Evolutionary conservation across 2,113 vertebrate species (phyloP).

Genomic region (Brachyistius frenatus): DNA sequence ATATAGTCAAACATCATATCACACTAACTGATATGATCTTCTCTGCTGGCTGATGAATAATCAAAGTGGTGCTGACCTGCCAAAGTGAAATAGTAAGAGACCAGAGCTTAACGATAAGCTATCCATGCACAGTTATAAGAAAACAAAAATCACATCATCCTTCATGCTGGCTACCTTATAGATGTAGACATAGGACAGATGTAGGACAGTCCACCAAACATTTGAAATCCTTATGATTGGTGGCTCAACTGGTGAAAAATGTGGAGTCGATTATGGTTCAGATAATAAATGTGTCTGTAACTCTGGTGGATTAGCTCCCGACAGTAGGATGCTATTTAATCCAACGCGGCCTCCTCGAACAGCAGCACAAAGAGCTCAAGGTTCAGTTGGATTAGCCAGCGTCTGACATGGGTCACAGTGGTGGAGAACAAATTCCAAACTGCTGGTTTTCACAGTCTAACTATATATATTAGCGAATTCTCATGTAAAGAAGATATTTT

Average conservation of each 20-base stretch:
- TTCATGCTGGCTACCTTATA: conserved; percentile 25
- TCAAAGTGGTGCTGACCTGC: conserved; percentile 33
- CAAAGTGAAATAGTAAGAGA: conserved; percentile 29
- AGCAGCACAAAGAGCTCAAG: conserved; percentile 12
- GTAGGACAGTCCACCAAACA: conserved; percentile 22
- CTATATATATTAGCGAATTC: no score
- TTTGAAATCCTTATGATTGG: conserved; percentile 37
- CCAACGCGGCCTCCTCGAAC: conserved; percentile 22
- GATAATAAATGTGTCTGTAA: conserved; percentile 60
- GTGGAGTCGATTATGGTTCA: conserved; percentile 40
- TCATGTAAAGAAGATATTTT: no score
- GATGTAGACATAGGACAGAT: conserved; percentile 25
- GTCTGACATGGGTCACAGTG: neutral
- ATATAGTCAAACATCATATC: conserved; percentile 31
- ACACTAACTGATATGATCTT: conserved; percentile 29
- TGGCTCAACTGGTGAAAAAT: conserved; percentile 38
- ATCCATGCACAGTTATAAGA: neutral
- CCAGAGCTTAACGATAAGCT: conserved; percentile 26
- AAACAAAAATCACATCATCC: conserved; percentile 32
- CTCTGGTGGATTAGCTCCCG: conserved; percentile 44
- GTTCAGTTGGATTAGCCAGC: conserved; percentile 26
- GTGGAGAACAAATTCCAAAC: neutral
- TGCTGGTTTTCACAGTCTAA: no score
- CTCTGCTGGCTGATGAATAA: conserved; percentile 32
- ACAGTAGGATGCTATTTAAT: conserved; percentile 36